Conservation (phyloP, 2,113 vertebrate genomes). For the Ptilonorhynchus violaceus region DNA sequence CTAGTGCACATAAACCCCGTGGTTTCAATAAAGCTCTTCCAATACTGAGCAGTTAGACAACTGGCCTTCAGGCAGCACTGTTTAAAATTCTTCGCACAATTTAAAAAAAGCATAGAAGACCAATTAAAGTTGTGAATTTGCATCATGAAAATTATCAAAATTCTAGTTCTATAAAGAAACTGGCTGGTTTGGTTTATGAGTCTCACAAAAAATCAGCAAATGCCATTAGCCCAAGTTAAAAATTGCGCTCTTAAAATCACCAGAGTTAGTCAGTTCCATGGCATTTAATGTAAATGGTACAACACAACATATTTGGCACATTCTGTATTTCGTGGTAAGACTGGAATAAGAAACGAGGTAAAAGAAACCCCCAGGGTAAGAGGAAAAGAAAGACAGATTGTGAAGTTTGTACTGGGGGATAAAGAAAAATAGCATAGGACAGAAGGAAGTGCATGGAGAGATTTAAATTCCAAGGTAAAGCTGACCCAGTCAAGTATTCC, state of each 20-base stretch:
- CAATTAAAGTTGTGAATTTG: conserved; percentile 9
- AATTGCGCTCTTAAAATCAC: background rate
- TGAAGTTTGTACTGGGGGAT: conserved; percentile 23
- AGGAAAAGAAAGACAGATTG: conserved; percentile 30
- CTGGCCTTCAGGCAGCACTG: background rate
- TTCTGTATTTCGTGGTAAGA: background rate
- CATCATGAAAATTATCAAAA: background rate
- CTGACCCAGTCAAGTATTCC: background rate
- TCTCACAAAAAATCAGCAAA: background rate
- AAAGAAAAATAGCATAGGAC: background rate
- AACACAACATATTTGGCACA: background rate
- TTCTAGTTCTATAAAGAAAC: background rate
- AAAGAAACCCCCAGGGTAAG: background rate
- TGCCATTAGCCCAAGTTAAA: background rate
- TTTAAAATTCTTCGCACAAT: background rate
- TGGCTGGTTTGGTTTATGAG: background rate
- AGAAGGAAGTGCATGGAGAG: background rate
- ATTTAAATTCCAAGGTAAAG: conserved; percentile 20
- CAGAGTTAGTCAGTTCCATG: background rate
- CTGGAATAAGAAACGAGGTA: conserved; percentile 41
- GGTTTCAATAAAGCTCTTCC: background rate
- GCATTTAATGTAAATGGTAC: conserved; percentile 24
- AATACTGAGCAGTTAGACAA: background rate
- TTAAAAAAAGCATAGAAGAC: background rate
- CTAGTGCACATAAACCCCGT: background rate